Percentiles rank a stretch among this genome's conserved stretches.
Evolutionary conservation across 2,888 invertebrate genomes (phyloP).

Genomic region (Oligia fasciuncula): DNA sequence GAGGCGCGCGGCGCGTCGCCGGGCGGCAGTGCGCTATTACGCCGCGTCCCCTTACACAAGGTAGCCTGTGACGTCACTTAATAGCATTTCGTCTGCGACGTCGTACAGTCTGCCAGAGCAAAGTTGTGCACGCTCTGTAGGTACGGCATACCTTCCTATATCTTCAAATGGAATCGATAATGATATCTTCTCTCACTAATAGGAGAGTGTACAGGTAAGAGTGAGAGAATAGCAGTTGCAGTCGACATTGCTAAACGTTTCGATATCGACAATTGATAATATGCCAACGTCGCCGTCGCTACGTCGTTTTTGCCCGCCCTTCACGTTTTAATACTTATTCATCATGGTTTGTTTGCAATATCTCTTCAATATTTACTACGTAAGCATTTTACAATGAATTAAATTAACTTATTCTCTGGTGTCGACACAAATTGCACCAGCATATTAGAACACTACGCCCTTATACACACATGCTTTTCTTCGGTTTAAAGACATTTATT

Average conservation of each 20-base stretch:
- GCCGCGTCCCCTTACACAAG: conserved; percentile 79
- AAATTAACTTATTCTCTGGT: not conserved
- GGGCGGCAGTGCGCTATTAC: conserved; percentile 68
- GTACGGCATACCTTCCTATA: conserved; percentile 27
- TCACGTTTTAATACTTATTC: conserved; percentile 15
- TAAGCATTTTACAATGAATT: not conserved
- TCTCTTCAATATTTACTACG: not conserved
- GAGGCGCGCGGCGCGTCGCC: conserved; percentile 42
- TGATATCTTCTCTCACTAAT: conserved; percentile 42
- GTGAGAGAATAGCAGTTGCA: conserved; percentile 31
- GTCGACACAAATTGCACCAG: not conserved
- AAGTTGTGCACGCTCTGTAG: conserved; percentile 54
- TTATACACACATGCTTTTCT: not conserved
- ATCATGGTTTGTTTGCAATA: conserved; percentile 8
- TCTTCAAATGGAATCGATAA: conserved; percentile 55
- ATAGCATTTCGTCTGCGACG: conserved; percentile 82
- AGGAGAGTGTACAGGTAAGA: conserved; percentile 30
- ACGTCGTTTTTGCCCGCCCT: conserved; percentile 11
- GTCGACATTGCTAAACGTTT: conserved; percentile 23
- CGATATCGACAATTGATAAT: conserved; percentile 28
- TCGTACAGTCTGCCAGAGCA: conserved; percentile 80
- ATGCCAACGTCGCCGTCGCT: conserved; percentile 11
- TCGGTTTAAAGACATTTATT: too few species aligned
- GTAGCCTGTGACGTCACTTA: conserved; percentile 83
- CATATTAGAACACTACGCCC: not conserved